phyloP scores from a whole-genome alignment of 2,113 vertebrate genomes.

The Propithecus coquereli region DNA sequence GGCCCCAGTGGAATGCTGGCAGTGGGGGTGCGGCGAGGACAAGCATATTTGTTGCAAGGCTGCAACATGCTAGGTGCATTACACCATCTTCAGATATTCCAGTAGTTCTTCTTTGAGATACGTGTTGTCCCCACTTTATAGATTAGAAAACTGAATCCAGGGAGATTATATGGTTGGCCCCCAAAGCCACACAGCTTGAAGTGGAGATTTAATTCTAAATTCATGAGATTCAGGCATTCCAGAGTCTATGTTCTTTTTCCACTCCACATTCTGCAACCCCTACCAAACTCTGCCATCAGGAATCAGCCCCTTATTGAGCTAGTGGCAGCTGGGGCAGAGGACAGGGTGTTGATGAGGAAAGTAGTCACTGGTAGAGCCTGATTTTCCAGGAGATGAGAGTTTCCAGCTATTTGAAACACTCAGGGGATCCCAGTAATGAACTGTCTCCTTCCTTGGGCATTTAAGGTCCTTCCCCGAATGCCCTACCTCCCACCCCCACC shows the following conservation, averaged over 20 bases:
- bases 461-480: background rate
- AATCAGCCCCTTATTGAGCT: background rate
- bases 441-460: background rate
- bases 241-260: background rate
- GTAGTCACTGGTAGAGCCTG: background rate
- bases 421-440: background rate
- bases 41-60: background rate
- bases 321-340: background rate
- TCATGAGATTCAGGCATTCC: background rate
- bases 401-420: background rate
- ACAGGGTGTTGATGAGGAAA: background rate
- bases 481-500: rapidly evolving
- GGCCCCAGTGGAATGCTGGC: background rate
- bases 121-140: background rate
- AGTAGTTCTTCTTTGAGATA: background rate
- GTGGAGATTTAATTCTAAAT: background rate
- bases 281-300: background rate
- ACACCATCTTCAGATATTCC: background rate
- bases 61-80: background rate
- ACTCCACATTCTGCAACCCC: background rate
- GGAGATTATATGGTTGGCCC: background rate
- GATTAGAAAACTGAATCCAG: slow-evolving; percentile 2
- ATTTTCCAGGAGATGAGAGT: background rate
- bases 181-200: background rate
- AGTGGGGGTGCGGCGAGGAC: background rate